Evolutionary conservation across 2,797 vertebrate genomes (phyloP).

Genomic region (Artibeus jamaicensis): DNA sequence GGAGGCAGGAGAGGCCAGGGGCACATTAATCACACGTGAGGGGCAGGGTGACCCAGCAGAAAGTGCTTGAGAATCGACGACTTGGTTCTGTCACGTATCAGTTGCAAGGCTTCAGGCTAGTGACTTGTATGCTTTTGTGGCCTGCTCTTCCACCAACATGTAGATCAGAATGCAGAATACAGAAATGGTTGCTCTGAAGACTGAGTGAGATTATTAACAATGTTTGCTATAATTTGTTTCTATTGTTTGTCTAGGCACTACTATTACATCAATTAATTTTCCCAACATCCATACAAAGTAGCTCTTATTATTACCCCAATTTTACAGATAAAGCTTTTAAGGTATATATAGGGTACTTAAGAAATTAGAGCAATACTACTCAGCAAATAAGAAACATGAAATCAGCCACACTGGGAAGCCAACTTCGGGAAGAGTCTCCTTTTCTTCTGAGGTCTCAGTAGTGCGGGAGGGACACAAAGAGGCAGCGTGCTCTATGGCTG

Average conservation of each 20-base stretch:
- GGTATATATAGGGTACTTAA: not conserved
- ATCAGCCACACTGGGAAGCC: not conserved
- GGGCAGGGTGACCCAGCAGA: not conserved
- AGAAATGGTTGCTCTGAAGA: not conserved
- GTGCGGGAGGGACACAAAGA: not conserved
- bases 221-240: not conserved
- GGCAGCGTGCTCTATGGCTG: not conserved
- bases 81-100: not conserved
- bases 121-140: not conserved
- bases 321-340: not conserved
- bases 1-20: not conserved
- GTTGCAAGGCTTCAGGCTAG: not conserved
- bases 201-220: not conserved
- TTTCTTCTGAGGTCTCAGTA: not conserved
- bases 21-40: not conserved
- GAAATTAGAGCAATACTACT: not conserved
- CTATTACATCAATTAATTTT: not conserved
- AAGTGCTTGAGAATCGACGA: not conserved
- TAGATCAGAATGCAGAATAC: not conserved
- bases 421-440: not conserved
- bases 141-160: not conserved
- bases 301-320: not conserved
- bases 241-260: not conserved
- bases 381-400: not conserved
- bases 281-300: not conserved